Percentiles rank a stretch among this genome's conserved stretches.
Conservation (phyloP, 2,113 vertebrate species). For the Halcyon senegalensis region DNA sequence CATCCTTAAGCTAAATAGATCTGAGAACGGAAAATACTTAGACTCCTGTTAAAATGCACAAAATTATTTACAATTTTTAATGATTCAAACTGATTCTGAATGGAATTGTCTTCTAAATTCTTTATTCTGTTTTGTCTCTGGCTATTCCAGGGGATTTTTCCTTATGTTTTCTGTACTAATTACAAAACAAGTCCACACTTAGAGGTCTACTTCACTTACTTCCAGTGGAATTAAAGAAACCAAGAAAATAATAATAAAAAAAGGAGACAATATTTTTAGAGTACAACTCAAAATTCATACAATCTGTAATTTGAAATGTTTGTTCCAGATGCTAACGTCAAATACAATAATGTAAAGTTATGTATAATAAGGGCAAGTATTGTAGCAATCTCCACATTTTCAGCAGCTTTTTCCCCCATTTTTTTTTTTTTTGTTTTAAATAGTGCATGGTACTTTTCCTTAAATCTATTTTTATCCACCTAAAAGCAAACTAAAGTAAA, state of each 20-base stretch:
- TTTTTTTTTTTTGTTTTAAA: background rate
- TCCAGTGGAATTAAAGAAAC: background rate
- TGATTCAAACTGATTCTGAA: background rate
- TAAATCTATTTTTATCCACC: background rate
- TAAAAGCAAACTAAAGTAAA: background rate
- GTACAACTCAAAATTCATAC: background rate
- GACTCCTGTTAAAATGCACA: background rate
- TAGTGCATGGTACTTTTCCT: background rate
- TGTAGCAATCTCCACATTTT: background rate
- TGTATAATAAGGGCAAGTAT: background rate
- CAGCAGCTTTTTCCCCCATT: background rate
- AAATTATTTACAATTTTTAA: background rate
- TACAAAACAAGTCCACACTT: background rate
- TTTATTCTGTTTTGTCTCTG: background rate
- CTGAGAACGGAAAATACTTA: background rate
- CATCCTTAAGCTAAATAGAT: background rate
- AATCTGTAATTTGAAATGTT: background rate
- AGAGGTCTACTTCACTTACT: background rate
- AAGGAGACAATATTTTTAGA: background rate
- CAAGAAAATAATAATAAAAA: background rate
- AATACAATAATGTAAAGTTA: background rate
- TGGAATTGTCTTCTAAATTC: background rate
- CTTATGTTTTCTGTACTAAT: background rate
- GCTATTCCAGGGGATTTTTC: background rate
- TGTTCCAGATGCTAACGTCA: background rate